These are phyloP conservation scores for Drosophila grimshawi DNA, from an alignment of 1,140 invertebrate genomes.

Conservation along the genomic window DNA sequence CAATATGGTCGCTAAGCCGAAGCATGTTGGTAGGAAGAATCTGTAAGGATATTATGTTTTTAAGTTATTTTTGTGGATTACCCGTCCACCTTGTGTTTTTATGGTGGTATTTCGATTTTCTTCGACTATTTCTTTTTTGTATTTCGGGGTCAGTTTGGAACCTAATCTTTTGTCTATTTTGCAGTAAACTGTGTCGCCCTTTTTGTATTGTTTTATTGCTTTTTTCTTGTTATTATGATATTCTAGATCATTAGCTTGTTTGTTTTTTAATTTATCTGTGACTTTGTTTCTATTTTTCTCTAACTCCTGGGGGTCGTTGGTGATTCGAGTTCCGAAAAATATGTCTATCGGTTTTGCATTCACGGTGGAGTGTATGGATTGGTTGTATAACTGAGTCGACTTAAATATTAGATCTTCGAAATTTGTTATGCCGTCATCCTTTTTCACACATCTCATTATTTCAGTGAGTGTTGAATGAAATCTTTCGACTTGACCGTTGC, in stretches of 20 bases:
- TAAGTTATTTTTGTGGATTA: slow-evolving; percentile 16
- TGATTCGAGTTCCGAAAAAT: not conserved
- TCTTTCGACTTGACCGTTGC: slow-evolving; percentile 7
- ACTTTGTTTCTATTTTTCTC: too few species aligned
- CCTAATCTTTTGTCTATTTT: slow-evolving; percentile 27
- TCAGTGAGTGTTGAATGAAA: slow-evolving; percentile 2
- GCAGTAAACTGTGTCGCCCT: not conserved
- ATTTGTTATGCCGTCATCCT: not conserved
- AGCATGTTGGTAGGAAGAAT: not conserved
- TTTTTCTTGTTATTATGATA: not conserved
- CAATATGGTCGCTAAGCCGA: too few species aligned
- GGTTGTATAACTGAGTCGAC: too few species aligned
- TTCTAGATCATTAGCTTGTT: not conserved
- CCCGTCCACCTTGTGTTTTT: slow-evolving; percentile 2
- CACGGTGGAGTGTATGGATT: too few species aligned
- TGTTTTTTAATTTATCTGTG: not conserved
- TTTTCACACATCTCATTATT: too few species aligned
- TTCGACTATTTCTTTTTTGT: slow-evolving; percentile 26
- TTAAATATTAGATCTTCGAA: too few species aligned
- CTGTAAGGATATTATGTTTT: not conserved
- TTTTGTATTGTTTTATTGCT: not conserved
- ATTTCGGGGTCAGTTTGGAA: slow-evolving; percentile 17
- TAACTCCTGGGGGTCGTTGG: too few species aligned
- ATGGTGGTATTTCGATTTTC: not conserved
- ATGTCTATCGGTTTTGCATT: not conserved